These are phyloP conservation scores for Gallinago media DNA, from an alignment of 2,113 vertebrate genomes.

Conservation along the genomic window DNA sequence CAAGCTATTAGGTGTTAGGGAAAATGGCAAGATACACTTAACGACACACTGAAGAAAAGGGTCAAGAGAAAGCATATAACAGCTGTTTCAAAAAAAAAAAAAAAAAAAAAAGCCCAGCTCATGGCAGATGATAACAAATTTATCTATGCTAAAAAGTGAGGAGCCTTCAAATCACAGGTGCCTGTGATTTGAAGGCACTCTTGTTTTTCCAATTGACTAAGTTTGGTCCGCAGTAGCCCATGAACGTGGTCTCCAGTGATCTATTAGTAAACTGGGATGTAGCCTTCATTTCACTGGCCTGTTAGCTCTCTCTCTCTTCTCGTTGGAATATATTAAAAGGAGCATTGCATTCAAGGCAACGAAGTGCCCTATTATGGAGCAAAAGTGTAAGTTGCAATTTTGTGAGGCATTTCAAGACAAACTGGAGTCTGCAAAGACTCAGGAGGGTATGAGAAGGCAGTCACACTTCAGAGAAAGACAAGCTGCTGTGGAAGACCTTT, in stretches of 20 bases:
- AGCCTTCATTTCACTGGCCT: conserved; percentile 76
- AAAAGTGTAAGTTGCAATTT: conserved; percentile 81
- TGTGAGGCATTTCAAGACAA: conserved; percentile 84
- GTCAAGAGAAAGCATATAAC: conserved; percentile 27
- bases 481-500: conserved; percentile 85
- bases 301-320: conserved; percentile 74
- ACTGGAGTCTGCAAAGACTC: conserved; percentile 78
- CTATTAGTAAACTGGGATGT: conserved; percentile 86
- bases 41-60: not conserved
- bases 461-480: conserved; percentile 87
- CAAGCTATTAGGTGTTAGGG: not conserved
- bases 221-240: conserved; percentile 73
- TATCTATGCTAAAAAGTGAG: conserved; percentile 69
- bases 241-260: conserved; percentile 82
- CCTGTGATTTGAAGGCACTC: conserved; percentile 56
- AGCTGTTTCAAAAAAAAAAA: not conserved
- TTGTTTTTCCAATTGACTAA: conserved; percentile 73
- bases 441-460: conserved; percentile 81
- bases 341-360: conserved; percentile 73
- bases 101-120: not conserved
- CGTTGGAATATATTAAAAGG: conserved; percentile 82
- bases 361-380: conserved; percentile 78
- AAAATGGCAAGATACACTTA: conserved; percentile 16
- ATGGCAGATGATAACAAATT: conserved; percentile 71
- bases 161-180: no score